Base-by-base conservation (phyloP, 2,888 invertebrate species). In the Trimorus sp. region DNA sequence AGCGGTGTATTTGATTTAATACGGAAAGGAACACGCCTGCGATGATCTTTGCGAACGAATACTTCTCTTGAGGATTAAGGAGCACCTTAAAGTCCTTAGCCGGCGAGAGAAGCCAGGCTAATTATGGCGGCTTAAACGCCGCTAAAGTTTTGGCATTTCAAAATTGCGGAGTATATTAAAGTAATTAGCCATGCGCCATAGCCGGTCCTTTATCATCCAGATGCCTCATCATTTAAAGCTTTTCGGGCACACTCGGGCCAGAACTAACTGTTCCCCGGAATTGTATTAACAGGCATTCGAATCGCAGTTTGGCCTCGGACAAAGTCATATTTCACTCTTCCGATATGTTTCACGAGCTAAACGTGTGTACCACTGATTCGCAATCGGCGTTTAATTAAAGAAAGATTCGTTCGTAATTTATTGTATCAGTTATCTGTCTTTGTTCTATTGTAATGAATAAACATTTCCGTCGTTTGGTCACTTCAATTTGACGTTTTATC, bases 101-200 rank as follows among this genome's bases (percentile, higher is more conserved):
- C 82, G 76, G 79, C 84, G 84, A 85, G 83, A 80, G 76, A 85
- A 86, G 86, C 84, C 88, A 84, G 84, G 81, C 87, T 87, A 87
- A 87, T 86, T 85, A 85, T 84, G 84, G 84, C 70, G 80, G 86
- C 86, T 89, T 86, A 85, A 88, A 77, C 84, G 85, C 85, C 84
- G 85, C 59, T 82, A 83, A 87, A 86, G 85, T 86, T 86, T 79
- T 70, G 79, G 83, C 74, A 58, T 82, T 75, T 74, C 74, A 82
- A 82, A 82, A 82, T 70, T 82, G 68, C 75, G 49, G 78, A 78
- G 82, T 82, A 82, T 82, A 77, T 82, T 82, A 78, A 78, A 82
- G 78, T 82, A 82, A 82, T 82, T 82, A 82, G 82, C 82, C 82
- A 63, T 62, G 69, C 74, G 78, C 77, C 73, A 60, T 69, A 66